Evolutionary conservation across 2,113 vertebrate species (phyloP), one percentile per base, ranked within the genome.

Genomic region (Bufo bufo): DNA sequence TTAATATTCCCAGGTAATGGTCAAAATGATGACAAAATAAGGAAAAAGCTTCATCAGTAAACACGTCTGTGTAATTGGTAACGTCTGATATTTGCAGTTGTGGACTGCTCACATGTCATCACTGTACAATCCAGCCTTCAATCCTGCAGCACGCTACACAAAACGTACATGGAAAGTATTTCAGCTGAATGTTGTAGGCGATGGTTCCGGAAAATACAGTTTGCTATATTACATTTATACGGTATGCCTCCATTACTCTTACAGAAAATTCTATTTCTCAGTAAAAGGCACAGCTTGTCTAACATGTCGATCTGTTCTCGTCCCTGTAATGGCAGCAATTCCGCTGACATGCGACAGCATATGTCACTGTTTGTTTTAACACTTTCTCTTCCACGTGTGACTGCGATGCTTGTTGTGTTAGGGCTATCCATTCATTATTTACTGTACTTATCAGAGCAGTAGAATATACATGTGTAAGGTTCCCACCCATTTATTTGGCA

Each of bases 361-460:
- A 87, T 81, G 85, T 78, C 75, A 50, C 79, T 87, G 63, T 81
- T 71, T 80, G 52, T 80, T 80, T 87, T 93, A 92, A 86, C 85
- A 33, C 71, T 86, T 86, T 86, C n/a, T 63, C 20, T 69, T 20
- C 74, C 58, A 23, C 45, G 11, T 74, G 11, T 16, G 72, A 6
- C 72, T 85, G 3, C 33, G 49, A 23, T 14, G 47, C 4, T 58
- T 74, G 58, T 14, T 58, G 47, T 56, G 12, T 72, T n/a, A 52
- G 49, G 50, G 49, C 19, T 50, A 13, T 52, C 20, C 23, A 10
- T 77, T 50, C 6, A 43, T 75, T 16, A 43, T 75, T 16, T 45
- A 77, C 3, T 17, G 43, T 47, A 17, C 20, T 58, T 3, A 61
- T 16, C 58, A 17, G 16, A 23, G 9, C 5, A 75, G 45, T 16